phyloP scores from a whole-genome alignment of 2,888 invertebrate genomes.

The Drosophila recens region DNA sequence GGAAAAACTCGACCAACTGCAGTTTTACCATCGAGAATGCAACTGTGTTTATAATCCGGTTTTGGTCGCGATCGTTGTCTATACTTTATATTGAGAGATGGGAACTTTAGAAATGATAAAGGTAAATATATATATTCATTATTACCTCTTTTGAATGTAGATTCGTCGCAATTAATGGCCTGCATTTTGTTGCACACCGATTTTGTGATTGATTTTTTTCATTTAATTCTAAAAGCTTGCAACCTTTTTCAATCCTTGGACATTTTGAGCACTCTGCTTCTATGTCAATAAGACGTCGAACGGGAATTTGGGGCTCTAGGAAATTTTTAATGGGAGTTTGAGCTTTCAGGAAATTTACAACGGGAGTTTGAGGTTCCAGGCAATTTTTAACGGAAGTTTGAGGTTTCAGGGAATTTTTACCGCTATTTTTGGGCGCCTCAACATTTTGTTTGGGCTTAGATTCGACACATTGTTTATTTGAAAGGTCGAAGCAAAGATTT shows the following conservation, averaged over 20 bases:
- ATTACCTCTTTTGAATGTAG: constrained; percentile 44
- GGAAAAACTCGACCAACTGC: constrained; percentile 55
- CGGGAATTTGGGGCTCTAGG: neutral
- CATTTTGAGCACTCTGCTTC: constrained; percentile 35
- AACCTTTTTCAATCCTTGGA: constrained; percentile 4
- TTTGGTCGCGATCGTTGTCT: constrained; percentile 26
- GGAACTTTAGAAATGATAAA: neutral
- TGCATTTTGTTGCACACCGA: constrained; percentile 45
- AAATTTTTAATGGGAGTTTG: neutral
- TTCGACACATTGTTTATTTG: constrained; percentile 32
- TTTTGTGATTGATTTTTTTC: constrained; percentile 18
- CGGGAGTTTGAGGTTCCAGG: neutral
- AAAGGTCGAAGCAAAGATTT: constrained; percentile 28
- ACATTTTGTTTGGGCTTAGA: neutral
- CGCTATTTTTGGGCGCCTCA: neutral
- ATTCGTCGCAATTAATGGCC: constrained; percentile 40
- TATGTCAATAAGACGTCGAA: constrained; percentile 36
- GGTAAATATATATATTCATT: neutral
- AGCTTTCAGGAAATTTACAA: neutral
- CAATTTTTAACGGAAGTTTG: neutral
- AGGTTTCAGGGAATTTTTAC: too few species aligned
- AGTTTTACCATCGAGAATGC: constrained; percentile 40
- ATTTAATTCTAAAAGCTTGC: constrained; percentile 11
- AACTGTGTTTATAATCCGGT: constrained; percentile 37
- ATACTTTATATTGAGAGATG: constrained; percentile 13